A percentile compares a stretch with the other conserved stretches of the same genome.
These are phyloP conservation scores for Sylvilagus bachmani DNA, from an alignment of 2,113 vertebrate species.

Conservation along the genomic window DNA sequence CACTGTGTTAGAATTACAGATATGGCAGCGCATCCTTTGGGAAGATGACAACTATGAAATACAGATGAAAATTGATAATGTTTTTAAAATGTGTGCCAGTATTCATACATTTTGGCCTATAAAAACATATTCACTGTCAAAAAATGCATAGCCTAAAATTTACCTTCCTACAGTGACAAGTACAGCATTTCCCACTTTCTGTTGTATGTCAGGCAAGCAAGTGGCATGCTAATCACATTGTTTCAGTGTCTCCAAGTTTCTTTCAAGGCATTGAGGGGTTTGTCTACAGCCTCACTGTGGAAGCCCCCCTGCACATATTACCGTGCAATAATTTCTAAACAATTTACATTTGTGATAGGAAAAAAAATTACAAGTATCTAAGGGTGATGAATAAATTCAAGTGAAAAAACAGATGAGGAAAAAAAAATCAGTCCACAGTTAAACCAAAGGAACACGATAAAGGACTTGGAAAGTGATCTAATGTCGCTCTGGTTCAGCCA, in stretches of 20 bases:
- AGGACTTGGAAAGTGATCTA: not conserved
- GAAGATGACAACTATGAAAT: not conserved
- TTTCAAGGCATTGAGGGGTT: not conserved
- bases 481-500: not conserved
- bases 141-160: not conserved
- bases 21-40: not conserved
- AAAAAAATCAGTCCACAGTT: not conserved
- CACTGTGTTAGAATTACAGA: not conserved
- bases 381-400: not conserved
- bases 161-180: not conserved
- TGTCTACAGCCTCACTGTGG: not conserved
- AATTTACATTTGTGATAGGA: conserved; percentile 44
- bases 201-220: not conserved
- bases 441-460: not conserved
- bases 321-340: conserved; percentile 47
- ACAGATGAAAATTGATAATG: conserved; percentile 38
- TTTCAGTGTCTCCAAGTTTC: conserved; percentile 15
- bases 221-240: not conserved
- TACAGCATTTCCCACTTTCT: not conserved
- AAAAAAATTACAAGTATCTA: conserved; percentile 42
- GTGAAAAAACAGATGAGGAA: not conserved
- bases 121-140: not conserved
- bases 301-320: not conserved
- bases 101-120: no score
- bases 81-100: conserved; percentile 42